Conservation (phyloP, 2,888 invertebrate genomes). For the Automeris io region DNA sequence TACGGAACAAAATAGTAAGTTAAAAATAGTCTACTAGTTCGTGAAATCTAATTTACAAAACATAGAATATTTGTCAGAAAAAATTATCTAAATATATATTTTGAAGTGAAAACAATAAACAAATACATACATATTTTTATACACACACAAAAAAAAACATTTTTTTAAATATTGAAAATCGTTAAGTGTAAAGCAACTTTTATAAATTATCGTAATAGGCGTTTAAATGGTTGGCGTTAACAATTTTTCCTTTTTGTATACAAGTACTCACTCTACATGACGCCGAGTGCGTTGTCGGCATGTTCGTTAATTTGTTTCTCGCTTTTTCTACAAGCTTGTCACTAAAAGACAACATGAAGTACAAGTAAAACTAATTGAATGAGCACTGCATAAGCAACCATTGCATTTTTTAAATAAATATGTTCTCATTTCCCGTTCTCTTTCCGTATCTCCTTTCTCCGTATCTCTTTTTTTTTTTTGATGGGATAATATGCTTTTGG, state of each 20-base stretch:
- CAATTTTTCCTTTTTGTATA: slow-evolving; percentile 38
- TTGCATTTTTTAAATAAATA: too few relatives aligned
- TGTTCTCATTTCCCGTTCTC: too few relatives aligned
- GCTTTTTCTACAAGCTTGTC: slow-evolving; percentile 12
- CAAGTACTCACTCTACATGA: slow-evolving; percentile 18
- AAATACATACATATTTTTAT: too few relatives aligned
- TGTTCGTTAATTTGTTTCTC: slow-evolving; percentile 20
- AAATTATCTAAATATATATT: too few relatives aligned
- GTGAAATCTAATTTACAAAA: too few relatives aligned
- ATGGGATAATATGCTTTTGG: too few relatives aligned
- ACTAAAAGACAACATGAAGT: slow-evolving; percentile 13
- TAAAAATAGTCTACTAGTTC: too few relatives aligned
- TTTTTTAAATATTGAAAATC: slow-evolving; percentile 7
- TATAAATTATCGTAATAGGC: slow-evolving; percentile 45
- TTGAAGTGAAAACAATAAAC: slow-evolving; percentile 5
- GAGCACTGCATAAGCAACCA: slow-evolving; percentile 5
- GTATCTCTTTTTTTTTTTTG: too few relatives aligned
- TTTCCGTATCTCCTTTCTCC: too few relatives aligned
- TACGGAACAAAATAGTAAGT: too few relatives aligned
- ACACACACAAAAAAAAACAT: not conserved
- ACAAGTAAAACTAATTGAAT: slow-evolving; percentile 7
- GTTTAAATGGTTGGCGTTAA: slow-evolving; percentile 42
- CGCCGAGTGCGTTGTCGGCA: slow-evolving; percentile 17
- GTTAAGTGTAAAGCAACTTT: slow-evolving; percentile 11
- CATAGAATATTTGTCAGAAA: too few relatives aligned